A percentile compares a stretch with the other conserved stretches of the same genome.
These are phyloP conservation scores for Drosophila equinoxialis DNA, from an alignment of 1,140 invertebrate species.

Conservation along the genomic window DNA sequence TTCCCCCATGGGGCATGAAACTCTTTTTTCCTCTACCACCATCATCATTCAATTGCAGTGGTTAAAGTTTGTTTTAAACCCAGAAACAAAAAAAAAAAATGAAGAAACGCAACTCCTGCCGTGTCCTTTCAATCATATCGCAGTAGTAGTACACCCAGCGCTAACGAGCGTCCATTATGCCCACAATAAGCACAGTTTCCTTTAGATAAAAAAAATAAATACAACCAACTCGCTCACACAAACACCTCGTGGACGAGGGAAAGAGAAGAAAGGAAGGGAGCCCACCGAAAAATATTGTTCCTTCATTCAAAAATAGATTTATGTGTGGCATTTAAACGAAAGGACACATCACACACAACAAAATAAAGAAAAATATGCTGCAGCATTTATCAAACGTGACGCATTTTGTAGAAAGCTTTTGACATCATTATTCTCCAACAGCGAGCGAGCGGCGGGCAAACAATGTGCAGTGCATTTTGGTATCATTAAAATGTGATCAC, in stretches of 20 bases:
- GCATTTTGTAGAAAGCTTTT: conserved; percentile 55
- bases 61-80: conserved; percentile 22
- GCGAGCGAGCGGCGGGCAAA: conserved; percentile 25
- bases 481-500: conserved; percentile 82
- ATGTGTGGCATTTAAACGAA: conserved; percentile 73
- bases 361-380: conserved; percentile 78
- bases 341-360: conserved; percentile 44
- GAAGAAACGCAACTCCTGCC: conserved; percentile 1
- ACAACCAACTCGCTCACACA: conserved; percentile 40
- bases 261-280: not conserved
- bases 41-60: conserved; percentile 22
- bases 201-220: conserved; percentile 70
- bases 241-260: conserved; percentile 19
- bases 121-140: conserved; percentile 23
- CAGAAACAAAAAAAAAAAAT: not conserved
- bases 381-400: conserved; percentile 79
- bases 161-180: conserved; percentile 82
- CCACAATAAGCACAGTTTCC: conserved; percentile 75
- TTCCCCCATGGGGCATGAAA: conserved; percentile 5
- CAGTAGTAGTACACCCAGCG: conserved; percentile 23
- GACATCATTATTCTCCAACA: conserved; percentile 70
- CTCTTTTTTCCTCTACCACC: conserved; percentile 6
- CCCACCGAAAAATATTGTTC: conserved; percentile 60
- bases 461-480: conserved; percentile 70
- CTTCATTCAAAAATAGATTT: conserved; percentile 82